Base-by-base conservation (phyloP, 2,888 invertebrate genomes). In the Fissipunctia ypsillon region DNA sequence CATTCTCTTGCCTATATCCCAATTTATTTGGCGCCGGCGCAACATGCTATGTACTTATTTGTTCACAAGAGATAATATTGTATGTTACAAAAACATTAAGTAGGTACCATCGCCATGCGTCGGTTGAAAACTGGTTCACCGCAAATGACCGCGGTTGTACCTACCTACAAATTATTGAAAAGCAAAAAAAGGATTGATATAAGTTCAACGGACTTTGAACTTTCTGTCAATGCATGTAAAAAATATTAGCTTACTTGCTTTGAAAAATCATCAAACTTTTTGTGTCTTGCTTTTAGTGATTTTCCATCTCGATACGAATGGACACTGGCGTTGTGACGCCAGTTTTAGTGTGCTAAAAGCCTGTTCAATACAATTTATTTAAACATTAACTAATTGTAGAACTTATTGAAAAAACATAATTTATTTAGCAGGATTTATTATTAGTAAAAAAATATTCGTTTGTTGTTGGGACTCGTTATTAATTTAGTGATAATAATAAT, bases 201-300 rank as follows among this genome's bases (percentile, higher is more conserved):
- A 19, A 43, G 66, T 77, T 61, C 65, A 72, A 57, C 43, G 65
- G n/a, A 72, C 80, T 56, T 76, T 61, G n/a, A 76, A 68, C 79
- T 48, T 48, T 57, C 38, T 31, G 14, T 52, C 25, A 31, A 14
- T 2, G 19, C 35, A 28, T 28, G 41, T 19, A 56, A 69, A 31
- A 63, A 69, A 54, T n/a, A 38, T 43, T 38, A 6, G 7, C 5
- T 43, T n/a, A n/a, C n/a, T n/a, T n/a, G 31, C 22, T 50, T 56
- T 43, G 41, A 60, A 72, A 59, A 59, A 78, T 45, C 16, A 61
- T 28, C n/a, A 56, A 41, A 25, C 1, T 5, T 63, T 78, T 78
- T 79, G 28, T 56, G 19, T 7, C 38, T 41, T 78, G 10, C 2
- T 52, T 63, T 16, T 54, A 16, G 31, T 73, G 7, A 38, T 60